Percentiles rank a stretch among this genome's conserved stretches.
phyloP scores from a whole-genome alignment of 1,140 invertebrate species.

The Zaprionus capensis region DNA sequence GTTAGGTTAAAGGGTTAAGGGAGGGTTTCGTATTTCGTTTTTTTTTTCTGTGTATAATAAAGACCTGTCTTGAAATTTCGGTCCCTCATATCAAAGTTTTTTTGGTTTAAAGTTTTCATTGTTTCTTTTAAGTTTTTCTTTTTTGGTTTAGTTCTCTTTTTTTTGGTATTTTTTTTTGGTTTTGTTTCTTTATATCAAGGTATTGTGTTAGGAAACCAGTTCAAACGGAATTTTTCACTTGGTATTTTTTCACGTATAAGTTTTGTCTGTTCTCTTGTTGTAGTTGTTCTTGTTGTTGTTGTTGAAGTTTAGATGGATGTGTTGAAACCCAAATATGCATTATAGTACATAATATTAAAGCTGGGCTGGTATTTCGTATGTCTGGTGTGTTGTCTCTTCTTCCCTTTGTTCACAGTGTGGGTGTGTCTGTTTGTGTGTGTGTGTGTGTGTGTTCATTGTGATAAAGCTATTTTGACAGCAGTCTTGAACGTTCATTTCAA shows the following conservation, averaged over 20 bases:
- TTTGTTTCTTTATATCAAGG: conserved; percentile 37
- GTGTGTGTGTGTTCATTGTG: conserved; percentile 52
- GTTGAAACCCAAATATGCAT: conserved; percentile 78
- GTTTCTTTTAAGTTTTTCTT: conserved; percentile 13
- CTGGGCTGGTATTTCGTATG: conserved; percentile 61
- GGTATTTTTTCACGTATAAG: conserved; percentile 20
- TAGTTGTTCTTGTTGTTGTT: conserved; percentile 31
- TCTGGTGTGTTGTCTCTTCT: conserved; percentile 20
- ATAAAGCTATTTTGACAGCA: conserved; percentile 83
- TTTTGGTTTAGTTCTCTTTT: conserved; percentile 16
- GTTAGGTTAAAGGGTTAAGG: conserved; percentile 1
- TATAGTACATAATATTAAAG: conserved; percentile 71
- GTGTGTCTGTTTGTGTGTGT: conserved; percentile 41
- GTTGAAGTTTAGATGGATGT: conserved; percentile 42
- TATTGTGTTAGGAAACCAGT: conserved; percentile 75
- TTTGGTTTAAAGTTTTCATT: conserved; percentile 29
- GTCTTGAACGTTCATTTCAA: conserved; percentile 82
- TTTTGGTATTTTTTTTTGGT: conserved; percentile 12
- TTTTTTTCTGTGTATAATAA: conserved; percentile 68
- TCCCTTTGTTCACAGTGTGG: conserved; percentile 24
- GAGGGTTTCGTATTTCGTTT: conserved; percentile 21
- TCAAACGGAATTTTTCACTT: conserved; percentile 64
- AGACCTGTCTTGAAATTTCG: conserved; percentile 76
- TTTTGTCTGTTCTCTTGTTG: conserved; percentile 30
- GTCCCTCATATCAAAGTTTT: conserved; percentile 79